Conservation (phyloP, 2,113 vertebrate species). For the Salvator merianae region DNA sequence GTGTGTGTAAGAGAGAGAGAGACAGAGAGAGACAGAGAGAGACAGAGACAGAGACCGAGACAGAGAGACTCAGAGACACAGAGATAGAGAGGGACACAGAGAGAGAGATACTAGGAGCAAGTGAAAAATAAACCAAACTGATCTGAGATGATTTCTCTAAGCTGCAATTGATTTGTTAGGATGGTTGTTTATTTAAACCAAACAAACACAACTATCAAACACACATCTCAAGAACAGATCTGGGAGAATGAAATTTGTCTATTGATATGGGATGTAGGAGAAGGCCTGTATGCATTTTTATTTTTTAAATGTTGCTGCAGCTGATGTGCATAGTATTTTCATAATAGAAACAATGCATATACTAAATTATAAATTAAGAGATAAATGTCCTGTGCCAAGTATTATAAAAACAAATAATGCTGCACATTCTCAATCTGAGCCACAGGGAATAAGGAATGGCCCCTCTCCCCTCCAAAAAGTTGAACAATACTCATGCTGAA, state of each 20-base stretch:
- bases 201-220: background rate
- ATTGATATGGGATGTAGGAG: background rate
- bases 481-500: background rate
- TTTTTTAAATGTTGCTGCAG: too few species aligned
- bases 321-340: background rate
- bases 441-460: background rate
- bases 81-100: background rate
- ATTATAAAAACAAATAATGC: constrained; percentile 29
- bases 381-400: background rate
- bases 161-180: background rate
- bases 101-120: background rate
- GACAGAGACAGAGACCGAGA: too few species aligned
- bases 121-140: background rate
- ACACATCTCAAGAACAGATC: background rate
- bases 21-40: too few species aligned
- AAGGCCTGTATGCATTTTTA: background rate
- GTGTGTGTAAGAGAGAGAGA: too few species aligned
- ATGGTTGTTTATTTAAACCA: background rate
- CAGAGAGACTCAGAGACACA: background rate
- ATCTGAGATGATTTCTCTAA: background rate
- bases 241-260: background rate
- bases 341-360: background rate
- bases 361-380: constrained; percentile 17
- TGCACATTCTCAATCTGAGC: constrained; percentile 8
- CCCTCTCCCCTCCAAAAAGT: too few species aligned